phyloP scores from a whole-genome alignment of 1,140 invertebrate genomes.

The Elymnias hypermnestra region DNA sequence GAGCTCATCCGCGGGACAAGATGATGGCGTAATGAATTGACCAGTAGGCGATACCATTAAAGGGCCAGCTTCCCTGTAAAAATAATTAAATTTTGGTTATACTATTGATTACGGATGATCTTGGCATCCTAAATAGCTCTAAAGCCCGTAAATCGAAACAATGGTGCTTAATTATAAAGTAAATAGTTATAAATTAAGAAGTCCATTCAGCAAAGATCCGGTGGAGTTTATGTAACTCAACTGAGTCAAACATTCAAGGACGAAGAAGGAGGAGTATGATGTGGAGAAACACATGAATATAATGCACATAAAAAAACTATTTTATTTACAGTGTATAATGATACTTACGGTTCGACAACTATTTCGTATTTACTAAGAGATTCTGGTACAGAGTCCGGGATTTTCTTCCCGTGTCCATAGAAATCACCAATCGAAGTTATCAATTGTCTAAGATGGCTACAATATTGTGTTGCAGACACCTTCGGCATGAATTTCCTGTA shows the following conservation, averaged over 20 bases:
- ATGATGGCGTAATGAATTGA: conserved; percentile 93
- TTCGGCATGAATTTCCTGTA: conserved; percentile 94
- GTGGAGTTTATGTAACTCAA: too few relatives aligned
- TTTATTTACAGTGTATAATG: too few relatives aligned
- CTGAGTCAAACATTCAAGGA: too few relatives aligned
- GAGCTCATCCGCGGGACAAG: conserved; percentile 89
- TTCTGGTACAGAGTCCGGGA: conserved; percentile 84
- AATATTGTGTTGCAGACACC: conserved; percentile 89
- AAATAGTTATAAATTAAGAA: too few relatives aligned
- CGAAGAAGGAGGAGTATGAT: too few relatives aligned
- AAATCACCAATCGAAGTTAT: conserved; percentile 90
- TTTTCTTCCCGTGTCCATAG: conserved; percentile 79
- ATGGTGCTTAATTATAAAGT: too few relatives aligned
- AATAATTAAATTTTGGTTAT: background rate
- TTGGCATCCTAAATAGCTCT: too few relatives aligned
- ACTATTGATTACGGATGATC: too few relatives aligned
- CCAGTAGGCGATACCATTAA: conserved; percentile 95
- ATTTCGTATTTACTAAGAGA: conserved; percentile 86
- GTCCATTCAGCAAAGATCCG: too few relatives aligned
- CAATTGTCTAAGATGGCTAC: conserved; percentile 86
- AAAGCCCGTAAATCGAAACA: background rate
- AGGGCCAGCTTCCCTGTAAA: conserved; percentile 89
- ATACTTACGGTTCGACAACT: conserved; percentile 91
- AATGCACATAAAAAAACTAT: too few relatives aligned
- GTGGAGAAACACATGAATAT: too few relatives aligned